phyloP scores from a whole-genome alignment of 2,888 invertebrate species.

The Parelbella ahira region DNA sequence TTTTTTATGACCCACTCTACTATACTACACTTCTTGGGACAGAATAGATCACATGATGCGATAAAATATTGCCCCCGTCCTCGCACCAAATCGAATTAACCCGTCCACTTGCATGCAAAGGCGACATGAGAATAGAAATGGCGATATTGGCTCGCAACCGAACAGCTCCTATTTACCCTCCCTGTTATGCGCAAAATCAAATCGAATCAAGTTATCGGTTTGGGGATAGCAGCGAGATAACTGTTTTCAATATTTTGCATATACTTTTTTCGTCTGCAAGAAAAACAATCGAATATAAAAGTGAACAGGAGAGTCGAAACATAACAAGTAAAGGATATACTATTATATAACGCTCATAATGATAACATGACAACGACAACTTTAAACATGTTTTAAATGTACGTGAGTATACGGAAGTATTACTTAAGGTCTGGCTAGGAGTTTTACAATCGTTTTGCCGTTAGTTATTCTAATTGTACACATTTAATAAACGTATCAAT shows the following conservation, averaged over 20 bases:
- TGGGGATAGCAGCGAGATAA: conserved; percentile 21
- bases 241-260: conserved; percentile 15
- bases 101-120: conserved; percentile 79
- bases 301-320: too few relatives aligned
- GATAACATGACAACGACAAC: too few relatives aligned
- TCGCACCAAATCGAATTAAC: conserved; percentile 77
- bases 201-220: conserved; percentile 25
- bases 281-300: too few relatives aligned
- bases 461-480: too few relatives aligned
- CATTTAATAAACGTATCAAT: too few relatives aligned
- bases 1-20: conserved; percentile 79
- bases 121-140: conserved; percentile 72
- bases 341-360: too few relatives aligned
- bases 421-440: too few relatives aligned
- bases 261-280: too few relatives aligned
- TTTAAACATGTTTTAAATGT: too few relatives aligned
- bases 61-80: conserved; percentile 78
- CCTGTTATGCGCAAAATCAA: conserved; percentile 40
- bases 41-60: conserved; percentile 80
- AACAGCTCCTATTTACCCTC: conserved; percentile 58
- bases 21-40: conserved; percentile 72
- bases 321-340: too few relatives aligned
- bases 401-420: too few relatives aligned
- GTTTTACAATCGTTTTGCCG: too few relatives aligned
- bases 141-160: conserved; percentile 61